Percentiles rank a stretch among this genome's conserved stretches.
Conservation (phyloP, 2,113 vertebrate genomes). For the Centrocercus urophasianus region DNA sequence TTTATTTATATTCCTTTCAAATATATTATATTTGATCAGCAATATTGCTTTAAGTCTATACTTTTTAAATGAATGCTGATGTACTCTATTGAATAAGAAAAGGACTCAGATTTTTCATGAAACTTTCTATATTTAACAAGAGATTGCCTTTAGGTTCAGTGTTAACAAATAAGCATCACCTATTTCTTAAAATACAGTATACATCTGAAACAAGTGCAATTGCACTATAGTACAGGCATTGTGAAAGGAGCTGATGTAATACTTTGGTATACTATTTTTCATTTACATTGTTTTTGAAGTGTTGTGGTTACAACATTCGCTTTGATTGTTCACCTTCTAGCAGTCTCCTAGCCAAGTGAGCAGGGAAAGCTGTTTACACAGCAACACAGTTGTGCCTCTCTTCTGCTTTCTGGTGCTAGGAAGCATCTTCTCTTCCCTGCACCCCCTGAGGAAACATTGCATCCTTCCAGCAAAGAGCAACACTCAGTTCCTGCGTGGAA, state of each 20-base stretch:
- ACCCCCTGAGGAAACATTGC: not conserved
- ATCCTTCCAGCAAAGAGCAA: not conserved
- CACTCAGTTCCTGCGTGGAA: not conserved
- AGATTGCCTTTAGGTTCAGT: not conserved
- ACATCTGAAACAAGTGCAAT: not conserved
- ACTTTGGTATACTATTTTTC: not conserved
- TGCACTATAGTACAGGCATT: not conserved
- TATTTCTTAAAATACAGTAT: not conserved
- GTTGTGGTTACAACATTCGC: not conserved
- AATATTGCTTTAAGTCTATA: conserved; percentile 46
- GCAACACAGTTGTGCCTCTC: not conserved
- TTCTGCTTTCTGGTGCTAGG: not conserved
- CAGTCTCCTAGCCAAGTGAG: not conserved
- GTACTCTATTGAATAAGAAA: not conserved
- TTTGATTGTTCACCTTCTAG: not conserved
- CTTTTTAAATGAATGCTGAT: conserved; percentile 26
- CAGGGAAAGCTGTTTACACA: not conserved
- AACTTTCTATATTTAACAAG: not conserved
- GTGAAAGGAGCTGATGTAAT: not conserved
- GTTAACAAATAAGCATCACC: not conserved
- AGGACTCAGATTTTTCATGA: conserved; percentile 1
- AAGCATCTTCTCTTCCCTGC: not conserved
- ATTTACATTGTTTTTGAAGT: not conserved
- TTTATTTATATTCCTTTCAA: not conserved
- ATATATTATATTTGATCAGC: conserved; percentile 79